Conservation (phyloP, 2,113 vertebrate species). For the Campylorhamphus procurvoides region DNA sequence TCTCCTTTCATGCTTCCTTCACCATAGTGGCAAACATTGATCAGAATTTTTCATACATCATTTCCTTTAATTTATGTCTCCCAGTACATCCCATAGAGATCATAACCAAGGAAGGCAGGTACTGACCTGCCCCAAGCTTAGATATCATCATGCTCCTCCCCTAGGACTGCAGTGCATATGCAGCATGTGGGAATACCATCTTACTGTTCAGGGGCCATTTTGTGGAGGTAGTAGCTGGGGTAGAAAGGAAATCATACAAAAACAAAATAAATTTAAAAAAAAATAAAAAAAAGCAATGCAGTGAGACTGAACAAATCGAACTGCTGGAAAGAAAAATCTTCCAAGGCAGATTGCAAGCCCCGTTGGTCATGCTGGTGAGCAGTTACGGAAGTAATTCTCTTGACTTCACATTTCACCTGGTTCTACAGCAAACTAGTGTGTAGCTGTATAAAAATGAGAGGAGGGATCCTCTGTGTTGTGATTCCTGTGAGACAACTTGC, state of each 20-base stretch:
- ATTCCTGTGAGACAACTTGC: not conserved
- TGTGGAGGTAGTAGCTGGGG: not conserved
- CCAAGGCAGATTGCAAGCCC: not conserved
- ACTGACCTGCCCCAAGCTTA: not conserved
- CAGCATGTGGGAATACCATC: not conserved
- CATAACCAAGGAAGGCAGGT: not conserved
- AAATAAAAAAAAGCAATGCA: not conserved
- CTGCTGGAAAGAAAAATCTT: not conserved
- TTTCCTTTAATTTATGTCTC: not conserved
- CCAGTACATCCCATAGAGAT: not conserved
- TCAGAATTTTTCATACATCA: not conserved
- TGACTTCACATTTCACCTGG: not conserved
- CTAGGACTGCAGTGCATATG: not conserved
- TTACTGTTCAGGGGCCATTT: not conserved
- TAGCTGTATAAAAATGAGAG: not conserved
- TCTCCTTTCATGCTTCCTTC: not conserved
- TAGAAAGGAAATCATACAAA: not conserved
- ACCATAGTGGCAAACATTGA: not conserved
- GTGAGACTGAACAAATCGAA: not conserved
- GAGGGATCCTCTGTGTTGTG: not conserved
- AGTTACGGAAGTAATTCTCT: not conserved
- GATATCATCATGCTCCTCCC: not conserved
- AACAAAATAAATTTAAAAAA: not conserved
- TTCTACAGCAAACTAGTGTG: not conserved
- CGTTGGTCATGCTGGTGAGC: not conserved